phyloP scores from a whole-genome alignment of 2,888 invertebrate species.

The Hydropsyche betteni region DNA sequence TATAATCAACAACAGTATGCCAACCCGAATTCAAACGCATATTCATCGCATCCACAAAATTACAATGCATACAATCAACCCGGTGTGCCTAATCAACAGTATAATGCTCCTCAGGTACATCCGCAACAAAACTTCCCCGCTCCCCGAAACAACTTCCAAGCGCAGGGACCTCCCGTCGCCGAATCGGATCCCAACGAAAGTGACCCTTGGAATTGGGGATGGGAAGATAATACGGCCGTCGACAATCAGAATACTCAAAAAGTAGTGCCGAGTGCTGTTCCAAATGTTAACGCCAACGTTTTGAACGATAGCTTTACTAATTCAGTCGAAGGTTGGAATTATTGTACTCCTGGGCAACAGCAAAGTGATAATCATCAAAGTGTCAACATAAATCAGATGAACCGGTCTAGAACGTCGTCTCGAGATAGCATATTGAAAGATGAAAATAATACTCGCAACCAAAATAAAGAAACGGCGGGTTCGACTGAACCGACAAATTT shows the following conservation, averaged over 20 bases:
- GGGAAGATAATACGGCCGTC: conserved; percentile 66
- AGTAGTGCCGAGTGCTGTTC: background rate
- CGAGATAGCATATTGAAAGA: conserved; percentile 51
- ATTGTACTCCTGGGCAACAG: conserved; percentile 59
- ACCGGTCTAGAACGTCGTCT: conserved; percentile 54
- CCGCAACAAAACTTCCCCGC: conserved; percentile 48
- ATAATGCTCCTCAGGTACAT: conserved; percentile 21
- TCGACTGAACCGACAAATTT: conserved; percentile 49
- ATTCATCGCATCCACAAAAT: conserved; percentile 56
- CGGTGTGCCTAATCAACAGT: conserved; percentile 50
- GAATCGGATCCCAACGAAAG: conserved; percentile 55
- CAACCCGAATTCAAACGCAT: conserved; percentile 55
- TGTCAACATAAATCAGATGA: conserved; percentile 42
- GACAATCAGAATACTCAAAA: conserved; percentile 53
- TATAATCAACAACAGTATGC: conserved; percentile 55
- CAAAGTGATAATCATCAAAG: conserved; percentile 59
- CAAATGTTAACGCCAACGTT: conserved; percentile 61
- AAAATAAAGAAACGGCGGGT: conserved; percentile 48
- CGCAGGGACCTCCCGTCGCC: conserved; percentile 54
- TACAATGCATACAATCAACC: conserved; percentile 54
- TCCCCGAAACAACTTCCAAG: conserved; percentile 48
- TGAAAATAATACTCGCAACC: conserved; percentile 47
- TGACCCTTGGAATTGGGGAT: conserved; percentile 69
- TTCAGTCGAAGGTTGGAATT: conserved; percentile 70
- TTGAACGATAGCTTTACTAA: conserved; percentile 69